A percentile compares a stretch with the other conserved stretches of the same genome.
Conservation (phyloP, 2,888 invertebrate species). For the Torymus texanus region DNA sequence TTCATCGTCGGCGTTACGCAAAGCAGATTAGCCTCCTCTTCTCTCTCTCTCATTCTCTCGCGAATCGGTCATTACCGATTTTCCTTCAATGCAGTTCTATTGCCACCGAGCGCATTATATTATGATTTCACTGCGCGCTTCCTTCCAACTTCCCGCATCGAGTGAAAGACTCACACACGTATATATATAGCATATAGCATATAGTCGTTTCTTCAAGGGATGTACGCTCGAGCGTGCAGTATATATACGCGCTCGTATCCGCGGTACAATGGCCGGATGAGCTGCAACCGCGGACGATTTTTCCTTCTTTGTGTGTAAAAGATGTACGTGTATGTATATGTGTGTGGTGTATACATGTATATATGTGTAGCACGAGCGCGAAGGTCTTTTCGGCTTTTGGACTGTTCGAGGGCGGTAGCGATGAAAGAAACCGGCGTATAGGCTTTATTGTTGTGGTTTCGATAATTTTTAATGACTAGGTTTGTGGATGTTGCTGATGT, state of each 20-base stretch:
- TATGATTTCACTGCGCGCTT: neutral
- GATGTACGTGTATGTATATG: neutral
- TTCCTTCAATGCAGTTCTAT: too few relatives aligned
- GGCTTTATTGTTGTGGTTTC: slow-evolving; percentile 44
- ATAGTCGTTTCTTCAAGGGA: slow-evolving; percentile 10
- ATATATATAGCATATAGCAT: too few relatives aligned
- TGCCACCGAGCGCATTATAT: too few relatives aligned
- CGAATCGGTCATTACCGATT: too few relatives aligned
- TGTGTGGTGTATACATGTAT: too few relatives aligned
- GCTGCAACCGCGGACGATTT: slow-evolving; percentile 12
- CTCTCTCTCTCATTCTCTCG: too few relatives aligned
- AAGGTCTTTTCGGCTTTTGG: slow-evolving; percentile 44
- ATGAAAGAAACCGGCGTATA: slow-evolving; percentile 23
- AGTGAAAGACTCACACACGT: slow-evolving; percentile 10
- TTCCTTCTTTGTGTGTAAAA: slow-evolving; percentile 10
- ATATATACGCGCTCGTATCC: slow-evolving; percentile 12
- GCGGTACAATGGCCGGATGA: slow-evolving; percentile 32
- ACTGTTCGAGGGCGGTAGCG: slow-evolving; percentile 7
- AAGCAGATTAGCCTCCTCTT: too few relatives aligned
- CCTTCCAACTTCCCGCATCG: slow-evolving; percentile 33
- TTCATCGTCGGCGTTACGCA: too few relatives aligned
- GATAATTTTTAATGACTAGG: slow-evolving; percentile 51
- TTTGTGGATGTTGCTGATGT: neutral
- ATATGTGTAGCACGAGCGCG: neutral
- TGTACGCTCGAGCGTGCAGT: slow-evolving; percentile 50